These are phyloP conservation scores for Thera britannica DNA, from an alignment of 2,888 invertebrate genomes.

Conservation along the genomic window DNA sequence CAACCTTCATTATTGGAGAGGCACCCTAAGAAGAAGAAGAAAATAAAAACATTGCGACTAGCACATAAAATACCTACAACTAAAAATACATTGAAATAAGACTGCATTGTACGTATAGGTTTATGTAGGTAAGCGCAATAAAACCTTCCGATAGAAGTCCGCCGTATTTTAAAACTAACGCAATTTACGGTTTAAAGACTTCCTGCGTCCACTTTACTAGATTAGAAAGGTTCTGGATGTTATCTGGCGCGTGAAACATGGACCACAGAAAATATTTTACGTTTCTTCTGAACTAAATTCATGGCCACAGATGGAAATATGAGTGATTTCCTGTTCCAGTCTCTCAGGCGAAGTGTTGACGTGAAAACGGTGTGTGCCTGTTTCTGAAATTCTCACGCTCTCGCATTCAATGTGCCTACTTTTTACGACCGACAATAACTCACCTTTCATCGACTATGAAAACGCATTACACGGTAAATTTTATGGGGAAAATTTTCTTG, in stretches of 20 bases:
- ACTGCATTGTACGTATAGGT: neutral
- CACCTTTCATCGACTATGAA: slow-evolving; percentile 67
- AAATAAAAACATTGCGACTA: too few relatives aligned
- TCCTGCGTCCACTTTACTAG: neutral
- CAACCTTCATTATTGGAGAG: too few relatives aligned
- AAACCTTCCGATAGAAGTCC: neutral
- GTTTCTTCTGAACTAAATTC: slow-evolving; percentile 14
- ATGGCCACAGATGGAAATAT: slow-evolving; percentile 15
- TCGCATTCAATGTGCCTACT: slow-evolving; percentile 64
- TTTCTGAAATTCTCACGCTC: slow-evolving; percentile 59
- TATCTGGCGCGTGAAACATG: neutral
- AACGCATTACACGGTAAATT: slow-evolving; percentile 59
- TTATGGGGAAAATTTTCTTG: slow-evolving; percentile 65
- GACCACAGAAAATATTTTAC: slow-evolving; percentile 17
- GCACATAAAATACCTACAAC: too few relatives aligned
- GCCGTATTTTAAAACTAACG: neutral
- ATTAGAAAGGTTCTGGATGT: neutral
- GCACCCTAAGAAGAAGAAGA: too few relatives aligned
- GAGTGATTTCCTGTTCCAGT: slow-evolving; percentile 33
- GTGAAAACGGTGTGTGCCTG: slow-evolving; percentile 55
- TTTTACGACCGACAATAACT: slow-evolving; percentile 74
- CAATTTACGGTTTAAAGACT: neutral
- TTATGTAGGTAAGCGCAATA: neutral
- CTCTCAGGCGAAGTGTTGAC: slow-evolving; percentile 53
- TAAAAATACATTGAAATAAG: too few relatives aligned